Conservation (phyloP, 1,140 invertebrate genomes). For the Papilio helenus region DNA sequence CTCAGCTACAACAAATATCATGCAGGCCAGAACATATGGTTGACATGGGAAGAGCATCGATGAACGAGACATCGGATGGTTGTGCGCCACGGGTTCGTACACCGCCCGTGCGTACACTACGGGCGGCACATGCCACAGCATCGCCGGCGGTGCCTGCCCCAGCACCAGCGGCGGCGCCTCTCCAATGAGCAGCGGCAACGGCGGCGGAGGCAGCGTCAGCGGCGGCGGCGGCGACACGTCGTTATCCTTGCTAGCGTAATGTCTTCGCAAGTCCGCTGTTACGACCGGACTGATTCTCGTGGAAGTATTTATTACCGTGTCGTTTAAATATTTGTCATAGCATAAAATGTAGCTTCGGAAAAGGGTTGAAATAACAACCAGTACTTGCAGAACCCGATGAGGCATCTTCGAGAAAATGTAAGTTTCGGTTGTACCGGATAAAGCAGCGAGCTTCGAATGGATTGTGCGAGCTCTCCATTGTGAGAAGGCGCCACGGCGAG, state of each 20-base stretch:
- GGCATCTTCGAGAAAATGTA: slow-evolving; percentile 4
- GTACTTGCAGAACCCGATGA: neutral
- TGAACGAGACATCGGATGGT: too few species aligned
- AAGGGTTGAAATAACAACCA: slow-evolving; percentile 8
- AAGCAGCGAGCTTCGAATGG: neutral
- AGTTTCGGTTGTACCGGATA: neutral
- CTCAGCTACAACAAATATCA: too few species aligned
- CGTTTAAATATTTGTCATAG: neutral
- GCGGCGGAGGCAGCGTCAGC: neutral
- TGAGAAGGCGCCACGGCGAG: neutral
- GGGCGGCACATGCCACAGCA: slow-evolving; percentile 45
- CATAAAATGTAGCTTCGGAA: neutral
- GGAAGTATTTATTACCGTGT: neutral
- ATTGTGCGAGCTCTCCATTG: neutral
- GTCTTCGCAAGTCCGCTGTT: neutral
- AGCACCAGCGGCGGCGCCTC: neutral
- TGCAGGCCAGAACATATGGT: too few species aligned
- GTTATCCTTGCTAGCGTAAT: neutral
- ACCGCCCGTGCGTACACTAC: slow-evolving; percentile 56
- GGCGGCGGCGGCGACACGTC: neutral
- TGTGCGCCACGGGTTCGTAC: slow-evolving; percentile 64
- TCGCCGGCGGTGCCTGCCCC: slow-evolving; percentile 16
- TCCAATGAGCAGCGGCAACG: neutral
- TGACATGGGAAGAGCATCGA: too few species aligned
- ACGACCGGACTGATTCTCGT: neutral